Conservation (phyloP, 1,140 invertebrate species). For the Aphaenogaster rudis region DNA sequence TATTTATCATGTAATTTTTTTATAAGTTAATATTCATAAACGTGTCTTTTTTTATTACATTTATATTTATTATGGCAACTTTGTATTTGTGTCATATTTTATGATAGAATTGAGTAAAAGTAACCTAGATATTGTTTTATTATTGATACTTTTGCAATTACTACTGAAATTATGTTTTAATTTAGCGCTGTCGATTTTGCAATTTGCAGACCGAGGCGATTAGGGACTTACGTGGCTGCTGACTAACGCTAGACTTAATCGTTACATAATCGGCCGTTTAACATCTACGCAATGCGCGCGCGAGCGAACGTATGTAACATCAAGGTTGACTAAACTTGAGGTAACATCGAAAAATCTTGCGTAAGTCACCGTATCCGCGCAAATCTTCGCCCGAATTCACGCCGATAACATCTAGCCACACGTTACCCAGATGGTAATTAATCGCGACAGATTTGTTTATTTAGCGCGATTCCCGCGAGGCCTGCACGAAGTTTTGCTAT, state of each 20-base stretch:
- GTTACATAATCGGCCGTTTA: slow-evolving; percentile 58
- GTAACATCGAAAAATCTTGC: slow-evolving; percentile 72
- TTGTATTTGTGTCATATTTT: not conserved
- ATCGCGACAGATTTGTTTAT: slow-evolving; percentile 57
- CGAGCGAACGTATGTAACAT: slow-evolving; percentile 60
- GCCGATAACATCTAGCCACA: slow-evolving; percentile 30
- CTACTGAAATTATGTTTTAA: slow-evolving; percentile 47
- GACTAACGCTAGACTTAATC: slow-evolving; percentile 57
- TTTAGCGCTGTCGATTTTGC: slow-evolving; percentile 58
- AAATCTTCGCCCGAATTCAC: slow-evolving; percentile 38
- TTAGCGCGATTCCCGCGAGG: not conserved
- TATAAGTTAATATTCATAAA: slow-evolving; percentile 1
- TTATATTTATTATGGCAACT: not conserved
- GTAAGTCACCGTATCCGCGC: slow-evolving; percentile 49
- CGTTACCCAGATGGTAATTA: slow-evolving; percentile 52
- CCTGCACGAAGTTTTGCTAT: slow-evolving; percentile 4
- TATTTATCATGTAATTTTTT: not conserved
- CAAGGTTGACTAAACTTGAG: slow-evolving; percentile 69
- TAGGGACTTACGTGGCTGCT: slow-evolving; percentile 51
- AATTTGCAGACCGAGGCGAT: slow-evolving; percentile 55
- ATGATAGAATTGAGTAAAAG: not conserved
- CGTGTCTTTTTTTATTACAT: not conserved
- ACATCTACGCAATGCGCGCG: slow-evolving; percentile 49
- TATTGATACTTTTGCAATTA: not conserved
- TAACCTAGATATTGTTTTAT: not conserved